Evolutionary conservation across 2,888 invertebrate genomes (phyloP), one percentile per base, ranked within the genome.

Genomic region (Amblyjoppa fuscipennis): DNA sequence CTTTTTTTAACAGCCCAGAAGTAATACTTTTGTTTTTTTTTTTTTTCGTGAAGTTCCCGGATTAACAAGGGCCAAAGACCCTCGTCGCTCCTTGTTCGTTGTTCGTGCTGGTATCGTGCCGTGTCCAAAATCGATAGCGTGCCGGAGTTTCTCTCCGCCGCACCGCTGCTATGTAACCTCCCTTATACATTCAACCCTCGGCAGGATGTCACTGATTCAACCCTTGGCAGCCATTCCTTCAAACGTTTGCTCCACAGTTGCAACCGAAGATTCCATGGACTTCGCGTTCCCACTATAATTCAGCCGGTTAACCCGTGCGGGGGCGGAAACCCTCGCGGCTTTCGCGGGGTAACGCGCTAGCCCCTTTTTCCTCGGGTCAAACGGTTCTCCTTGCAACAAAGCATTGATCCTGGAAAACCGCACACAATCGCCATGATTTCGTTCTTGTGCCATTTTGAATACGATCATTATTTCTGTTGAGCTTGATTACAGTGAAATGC

Each of bases 161-260:
- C 83, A 75, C 68, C 85, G 81, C 81, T 75, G 69, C 71, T 70
- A 79, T 84, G 84, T 68, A 45, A 28, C 74, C 78, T 70, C 69
- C 81, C 70, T 81, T 69, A 66, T 64, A 66, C n/a, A 51, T 51
- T 66, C 74, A 74, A 75, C 31, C 76, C 41, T 68, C 49, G 49
- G 31, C 80, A 61, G 81, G 81, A 81, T 91, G 89, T 91, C 89
- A 90, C 90, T 89, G 89, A 90, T 91, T 89, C 88, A 85, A 87
- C 85, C 87, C 88, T 84, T 85, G 87, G 88, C 87, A 89, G 89
- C 88, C 89, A 88, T 89, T 79, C 61, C 87, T 88, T 86, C 88
- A 74, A 88, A 83, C 86, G 89, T 87, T 83, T 83, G 64, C 25
- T 70, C 70, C 51, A n/a, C 41, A n/a, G 16, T 66, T 73, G 64